Base-by-base conservation (phyloP, 92 coral and sea anemone genomes). In the Epizoanthus illoricatus region DNA sequence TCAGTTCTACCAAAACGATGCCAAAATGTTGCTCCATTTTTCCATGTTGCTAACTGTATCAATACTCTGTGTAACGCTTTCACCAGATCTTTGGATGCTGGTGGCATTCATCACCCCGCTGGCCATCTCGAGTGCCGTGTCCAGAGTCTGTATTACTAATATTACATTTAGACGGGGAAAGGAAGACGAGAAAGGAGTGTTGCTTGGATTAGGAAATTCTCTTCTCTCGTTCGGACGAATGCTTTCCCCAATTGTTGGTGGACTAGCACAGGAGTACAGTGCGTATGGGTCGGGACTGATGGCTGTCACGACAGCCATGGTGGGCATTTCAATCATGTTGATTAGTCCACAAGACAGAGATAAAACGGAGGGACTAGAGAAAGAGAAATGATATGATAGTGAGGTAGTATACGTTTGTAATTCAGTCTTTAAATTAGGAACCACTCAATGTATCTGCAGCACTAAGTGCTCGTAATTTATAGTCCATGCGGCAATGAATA, bases 191-290 rank as follows among this genome's bases (percentile, higher is more conserved):
- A 97, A 90, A 66, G 99, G 99, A 15, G 94, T 91, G 41, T 65
- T 94, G 4, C 87, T 91, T 21, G 99, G 99, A 19, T 86, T 97
- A 19, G 97, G 98, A 7, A 91, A 90, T 84, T 97, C 99, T 0
- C 52, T 93, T 71, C 86, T 90, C 17, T 91, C 99, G 23, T 84
- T 94, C 68, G 98, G 98, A 47, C 88, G 99, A 65, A 97, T 97
- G 99, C 74, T 97, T 73, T 97, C 99, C 12, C 99, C 99, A 54
- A 85, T 92, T 45, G 40, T 97, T 63, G 99, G 93, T 13, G 99
- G 99, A 39, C 39, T 97, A 40, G 92, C 91, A 5, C 94, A 88
- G 76, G 99, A 94, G 82, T 68, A 74, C 54, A 93, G 94, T 79
- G 84, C 87, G 1, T 87, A 90, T 73, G 99, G 91, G 60, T 97